Conservation (phyloP, 2,797 vertebrate genomes). For the Graptemys geographica region DNA sequence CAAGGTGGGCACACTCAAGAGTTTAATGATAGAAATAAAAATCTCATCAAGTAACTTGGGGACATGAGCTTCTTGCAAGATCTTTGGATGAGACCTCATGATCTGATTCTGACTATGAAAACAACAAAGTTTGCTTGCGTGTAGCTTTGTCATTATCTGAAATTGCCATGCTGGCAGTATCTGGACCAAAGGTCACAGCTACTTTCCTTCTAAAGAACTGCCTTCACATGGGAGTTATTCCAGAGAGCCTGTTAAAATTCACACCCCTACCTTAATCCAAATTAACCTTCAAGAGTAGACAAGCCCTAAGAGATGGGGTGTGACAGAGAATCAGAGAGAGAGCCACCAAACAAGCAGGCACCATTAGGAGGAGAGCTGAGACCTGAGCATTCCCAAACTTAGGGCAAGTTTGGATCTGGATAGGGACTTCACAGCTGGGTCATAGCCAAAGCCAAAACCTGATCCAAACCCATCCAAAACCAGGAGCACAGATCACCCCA, state of each 20-base stretch:
- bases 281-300: neutral
- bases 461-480: neutral
- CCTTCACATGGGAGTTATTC: neutral
- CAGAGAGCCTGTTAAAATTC: neutral
- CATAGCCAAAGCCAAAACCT: no score
- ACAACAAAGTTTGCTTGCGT: neutral
- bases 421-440: neutral
- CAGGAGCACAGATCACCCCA: no score
- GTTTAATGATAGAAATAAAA: neutral
- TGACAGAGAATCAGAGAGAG: neutral
- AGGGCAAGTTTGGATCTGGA: neutral
- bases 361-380: neutral
- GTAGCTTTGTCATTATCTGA: neutral
- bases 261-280: neutral
- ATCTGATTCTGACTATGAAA: neutral
- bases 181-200: conserved; percentile 23
- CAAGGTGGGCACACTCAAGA: neutral
- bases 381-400: neutral
- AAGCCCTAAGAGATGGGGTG: no score
- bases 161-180: neutral
- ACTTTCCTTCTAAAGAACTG: neutral
- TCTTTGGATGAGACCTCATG: neutral
- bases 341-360: neutral
- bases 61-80: neutral
- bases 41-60: neutral